Evolutionary conservation across 2,888 invertebrate genomes (phyloP).

Genomic region (Orthosia cruda): DNA sequence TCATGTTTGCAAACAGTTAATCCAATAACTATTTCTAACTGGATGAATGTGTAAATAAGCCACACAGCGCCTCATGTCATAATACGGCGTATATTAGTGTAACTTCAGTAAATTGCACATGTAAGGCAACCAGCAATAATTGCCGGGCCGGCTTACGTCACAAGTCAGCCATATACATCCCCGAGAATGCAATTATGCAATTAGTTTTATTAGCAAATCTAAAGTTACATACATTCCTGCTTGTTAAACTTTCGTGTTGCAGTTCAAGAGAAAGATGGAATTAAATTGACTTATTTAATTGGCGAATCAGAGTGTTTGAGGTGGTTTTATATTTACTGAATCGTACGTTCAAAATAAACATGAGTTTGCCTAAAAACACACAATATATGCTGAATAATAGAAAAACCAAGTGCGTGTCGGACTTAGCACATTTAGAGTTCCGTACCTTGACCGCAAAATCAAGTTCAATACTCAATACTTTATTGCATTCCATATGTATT

Average conservation of each 20-base stretch:
- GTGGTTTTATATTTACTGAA: too few relatives aligned
- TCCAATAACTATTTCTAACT: constrained; percentile 4
- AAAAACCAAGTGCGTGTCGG: too few relatives aligned
- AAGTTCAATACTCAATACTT: too few relatives aligned
- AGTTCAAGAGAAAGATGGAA: background rate
- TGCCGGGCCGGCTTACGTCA: constrained; percentile 47
- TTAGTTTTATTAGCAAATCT: constrained; percentile 52
- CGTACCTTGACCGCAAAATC: too few relatives aligned
- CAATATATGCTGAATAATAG: too few relatives aligned
- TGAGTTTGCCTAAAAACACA: too few relatives aligned
- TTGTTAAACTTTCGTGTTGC: constrained; percentile 19
- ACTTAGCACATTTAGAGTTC: too few relatives aligned
- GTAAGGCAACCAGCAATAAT: constrained; percentile 50
- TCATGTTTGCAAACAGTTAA: constrained; percentile 4
- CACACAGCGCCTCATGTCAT: constrained; percentile 17
- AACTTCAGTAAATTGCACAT: constrained; percentile 46
- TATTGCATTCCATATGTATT: too few relatives aligned
- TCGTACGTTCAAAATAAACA: too few relatives aligned
- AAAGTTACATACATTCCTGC: constrained; percentile 28
- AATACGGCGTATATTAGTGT: constrained; percentile 34
- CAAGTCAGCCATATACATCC: constrained; percentile 36
- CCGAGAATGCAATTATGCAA: constrained; percentile 56
- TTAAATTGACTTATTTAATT: background rate
- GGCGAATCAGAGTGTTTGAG: background rate
- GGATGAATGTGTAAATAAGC: constrained; percentile 24